Evolutionary conservation across 2,797 vertebrate species (phyloP), one percentile per base, ranked within the genome.

Genomic region (Eulemur coronatus): DNA sequence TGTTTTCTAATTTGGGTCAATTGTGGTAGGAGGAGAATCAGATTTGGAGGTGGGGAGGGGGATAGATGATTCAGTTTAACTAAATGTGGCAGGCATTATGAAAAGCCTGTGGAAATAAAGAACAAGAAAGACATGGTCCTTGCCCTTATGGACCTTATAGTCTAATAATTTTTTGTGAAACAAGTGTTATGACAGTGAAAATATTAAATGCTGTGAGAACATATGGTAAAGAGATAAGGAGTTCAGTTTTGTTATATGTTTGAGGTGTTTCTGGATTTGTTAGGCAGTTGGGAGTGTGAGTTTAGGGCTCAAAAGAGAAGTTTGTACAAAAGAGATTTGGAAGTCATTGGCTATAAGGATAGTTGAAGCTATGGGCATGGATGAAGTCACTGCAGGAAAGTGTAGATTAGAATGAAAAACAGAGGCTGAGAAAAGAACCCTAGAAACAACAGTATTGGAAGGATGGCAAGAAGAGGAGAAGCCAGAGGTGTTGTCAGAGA

Each of bases 21-120:
- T 85, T 92, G 50, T 91, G 70, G 78, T 73, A 72, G 85, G 43
- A 57, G 80, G 41, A 87, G 69, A 93, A 93, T n/a, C 69, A 35
- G 20, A 35, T 95, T 95, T 93, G 86, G 72, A 86, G 43, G 18
- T 48, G 20, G 28, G 30, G 33, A 75, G 67, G 15, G 12, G 24
- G 18, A 63, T 78, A 91, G 57, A 52, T 85, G 48, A 84, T 73
- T 91, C 26, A 65, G 4, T 97, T 76, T 72, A 76, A 57, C 65
- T 85, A 92, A 81, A 75, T 95, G 20, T 89, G 73, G 22, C 61
- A 48, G n/a, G 7, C 20, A 95, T 22, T 92, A 35, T 57, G 59
- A 70, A 61, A 92, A n/a, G 12, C 61, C 41, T 57, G 14, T 86
- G 50, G 35, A 91, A 70, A 46, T 43, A 89, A 41, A 43, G 28